Evolutionary conservation across 2,797 vertebrate genomes (phyloP), one percentile per base, ranked within the genome.

Genomic region (Lithobates sylvaticus): DNA sequence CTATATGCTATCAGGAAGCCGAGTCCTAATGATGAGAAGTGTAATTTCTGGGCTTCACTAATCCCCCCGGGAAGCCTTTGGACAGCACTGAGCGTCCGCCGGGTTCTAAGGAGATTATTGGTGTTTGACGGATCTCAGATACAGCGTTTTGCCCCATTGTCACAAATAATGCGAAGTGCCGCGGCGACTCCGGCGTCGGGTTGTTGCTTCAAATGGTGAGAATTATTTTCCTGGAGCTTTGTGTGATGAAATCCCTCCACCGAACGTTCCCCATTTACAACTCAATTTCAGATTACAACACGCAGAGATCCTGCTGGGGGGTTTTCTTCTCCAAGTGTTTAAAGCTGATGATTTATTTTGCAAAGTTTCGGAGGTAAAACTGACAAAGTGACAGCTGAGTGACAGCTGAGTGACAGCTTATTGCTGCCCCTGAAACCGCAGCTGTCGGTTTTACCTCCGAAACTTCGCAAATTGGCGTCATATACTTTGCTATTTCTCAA

Each of bases 41-140:
- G 78, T 69, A 34, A 80, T 70, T 69, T 70, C 78, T 77, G 26
- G 76, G 42, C 67, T 76, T 23, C 27, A 70, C 64, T 54, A 84
- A 78, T 58, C 75, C n/a, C n/a, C n/a, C 75, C 71, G 75, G 69
- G 74, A 64, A 72, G 18, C 26, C 44, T 79, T 78, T 78, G 76
- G 68, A 79, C 34, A 65, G 36, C 29, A 42, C 16, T 21, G 36
- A 65, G 68, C 50, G 80, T 80, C 74, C 73, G 68, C 34, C 23
- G 34, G 34, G 39, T 67, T 50, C 71, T 86, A 81, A 81, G 84
- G 68, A 34, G 84, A 71, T 86, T 86, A 76, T 36, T 75, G 44
- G 64, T 71, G 47, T 76, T 27, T 76, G 72, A 69, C 64, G 27
- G 23, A 39, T 44, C 71, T 70, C 39, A 29, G 29, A 76, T 61